Conservation (phyloP, 2,888 invertebrate species). For the Stenodema calcarata region DNA sequence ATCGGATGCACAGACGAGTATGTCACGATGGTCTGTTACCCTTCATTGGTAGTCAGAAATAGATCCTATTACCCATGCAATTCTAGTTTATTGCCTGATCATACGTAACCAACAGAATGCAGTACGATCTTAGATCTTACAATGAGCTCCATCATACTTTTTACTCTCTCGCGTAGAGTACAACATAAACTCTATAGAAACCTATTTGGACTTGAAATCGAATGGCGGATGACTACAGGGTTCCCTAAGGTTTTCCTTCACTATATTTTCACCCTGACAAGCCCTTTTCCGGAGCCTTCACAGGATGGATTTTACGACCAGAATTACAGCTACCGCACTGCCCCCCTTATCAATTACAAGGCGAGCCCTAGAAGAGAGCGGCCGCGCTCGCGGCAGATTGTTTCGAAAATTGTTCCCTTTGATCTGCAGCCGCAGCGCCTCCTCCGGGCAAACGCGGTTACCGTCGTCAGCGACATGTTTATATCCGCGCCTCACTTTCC, state of each 20-base stretch:
- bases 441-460: background rate
- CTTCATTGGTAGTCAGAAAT: too few species aligned
- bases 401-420: slow-evolving; percentile 14
- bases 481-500: background rate
- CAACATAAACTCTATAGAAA: background rate
- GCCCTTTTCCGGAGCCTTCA: background rate
- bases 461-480: slow-evolving; percentile 19
- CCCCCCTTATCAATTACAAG: background rate
- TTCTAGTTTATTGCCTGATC: too few species aligned
- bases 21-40: too few species aligned
- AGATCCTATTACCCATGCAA: too few species aligned
- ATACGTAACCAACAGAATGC: too few species aligned
- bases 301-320: background rate
- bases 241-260: background rate
- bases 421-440: background rate
- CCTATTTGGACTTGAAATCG: background rate
- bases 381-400: background rate
- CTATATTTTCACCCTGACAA: background rate
- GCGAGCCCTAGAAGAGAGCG: background rate
- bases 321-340: background rate
- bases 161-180: background rate
- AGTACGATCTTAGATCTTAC: too few species aligned
- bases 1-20: too few species aligned
- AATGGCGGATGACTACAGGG: background rate
- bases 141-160: background rate